Evolutionary conservation across 2,797 vertebrate species (phyloP).

Genomic region (Alauda arvensis): DNA sequence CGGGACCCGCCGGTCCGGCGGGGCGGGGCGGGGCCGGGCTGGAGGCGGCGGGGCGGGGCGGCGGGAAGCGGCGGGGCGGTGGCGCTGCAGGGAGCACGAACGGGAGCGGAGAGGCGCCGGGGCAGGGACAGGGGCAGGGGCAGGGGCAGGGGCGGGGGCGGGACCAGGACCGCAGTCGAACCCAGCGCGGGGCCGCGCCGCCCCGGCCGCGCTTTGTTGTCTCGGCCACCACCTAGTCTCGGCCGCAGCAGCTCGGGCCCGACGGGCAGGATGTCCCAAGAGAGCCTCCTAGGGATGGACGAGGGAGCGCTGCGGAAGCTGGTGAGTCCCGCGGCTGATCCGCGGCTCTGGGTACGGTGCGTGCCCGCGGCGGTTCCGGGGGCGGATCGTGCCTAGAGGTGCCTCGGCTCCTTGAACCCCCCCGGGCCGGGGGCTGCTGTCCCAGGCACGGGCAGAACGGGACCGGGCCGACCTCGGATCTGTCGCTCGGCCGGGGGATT

Average conservation of each 20-base stretch:
- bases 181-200: background rate
- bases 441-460: background rate
- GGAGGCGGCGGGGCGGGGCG: background rate
- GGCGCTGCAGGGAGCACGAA: background rate
- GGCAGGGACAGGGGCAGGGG: too few species aligned
- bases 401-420: background rate
- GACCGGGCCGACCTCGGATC: background rate
- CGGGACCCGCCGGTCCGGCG: too few species aligned
- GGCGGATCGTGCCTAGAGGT: background rate
- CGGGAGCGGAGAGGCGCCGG: background rate
- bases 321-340: background rate
- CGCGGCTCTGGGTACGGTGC: too few species aligned
- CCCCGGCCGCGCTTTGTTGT: background rate
- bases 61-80: background rate
- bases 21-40: too few species aligned
- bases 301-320: constrained; percentile 39
- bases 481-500: background rate
- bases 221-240: background rate
- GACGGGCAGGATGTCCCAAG: constrained; percentile 13
- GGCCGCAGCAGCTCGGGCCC: background rate
- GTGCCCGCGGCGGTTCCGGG: background rate
- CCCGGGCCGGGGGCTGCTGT: background rate
- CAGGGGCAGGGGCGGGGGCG: too few species aligned
- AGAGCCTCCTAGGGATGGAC: constrained; percentile 24
- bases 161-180: background rate